Percentiles rank a stretch among this genome's conserved stretches.
phyloP scores from a whole-genome alignment of 2,113 vertebrate genomes.

The Clupea harengus region DNA sequence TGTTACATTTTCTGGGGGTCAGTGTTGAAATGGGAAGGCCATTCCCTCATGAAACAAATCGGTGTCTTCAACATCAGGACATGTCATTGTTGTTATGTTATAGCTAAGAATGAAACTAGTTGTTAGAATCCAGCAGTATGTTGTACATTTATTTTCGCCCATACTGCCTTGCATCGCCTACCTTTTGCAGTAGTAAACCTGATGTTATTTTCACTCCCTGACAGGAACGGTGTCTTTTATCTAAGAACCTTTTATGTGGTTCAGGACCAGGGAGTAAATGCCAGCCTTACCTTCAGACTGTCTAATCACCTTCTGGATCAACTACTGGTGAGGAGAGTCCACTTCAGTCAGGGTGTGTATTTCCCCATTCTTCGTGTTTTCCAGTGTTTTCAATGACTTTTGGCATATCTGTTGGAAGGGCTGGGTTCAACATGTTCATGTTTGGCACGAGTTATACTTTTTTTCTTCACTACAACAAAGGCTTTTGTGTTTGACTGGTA shows the following conservation, averaged over 20 bases:
- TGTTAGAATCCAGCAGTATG: too few species aligned
- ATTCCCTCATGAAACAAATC: too few species aligned
- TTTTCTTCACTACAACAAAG: background rate
- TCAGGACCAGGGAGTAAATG: background rate
- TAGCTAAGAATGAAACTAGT: too few species aligned
- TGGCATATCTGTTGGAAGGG: background rate
- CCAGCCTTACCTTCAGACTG: slow-evolving; percentile 44
- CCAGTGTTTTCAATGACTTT: background rate
- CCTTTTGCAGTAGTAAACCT: background rate
- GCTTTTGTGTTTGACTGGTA: background rate
- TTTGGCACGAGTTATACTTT: background rate
- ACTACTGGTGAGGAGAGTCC: slow-evolving; percentile 33
- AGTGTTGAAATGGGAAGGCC: too few species aligned
- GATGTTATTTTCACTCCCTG: background rate
- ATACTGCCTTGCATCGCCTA: background rate
- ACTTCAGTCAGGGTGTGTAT: slow-evolving; percentile 41
- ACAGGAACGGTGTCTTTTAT: slow-evolving; percentile 16
- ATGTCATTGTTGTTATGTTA: too few species aligned
- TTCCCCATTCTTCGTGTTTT: background rate
- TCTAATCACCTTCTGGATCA: slow-evolving; percentile 35
- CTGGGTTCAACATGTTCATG: background rate
- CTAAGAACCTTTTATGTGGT: slow-evolving; percentile 30
- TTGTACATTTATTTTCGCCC: background rate
- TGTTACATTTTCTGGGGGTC: too few species aligned
- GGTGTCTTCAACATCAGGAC: too few species aligned